phyloP scores from a whole-genome alignment of 2,888 invertebrate species.

The Sinopyrophorus schimmeli region DNA sequence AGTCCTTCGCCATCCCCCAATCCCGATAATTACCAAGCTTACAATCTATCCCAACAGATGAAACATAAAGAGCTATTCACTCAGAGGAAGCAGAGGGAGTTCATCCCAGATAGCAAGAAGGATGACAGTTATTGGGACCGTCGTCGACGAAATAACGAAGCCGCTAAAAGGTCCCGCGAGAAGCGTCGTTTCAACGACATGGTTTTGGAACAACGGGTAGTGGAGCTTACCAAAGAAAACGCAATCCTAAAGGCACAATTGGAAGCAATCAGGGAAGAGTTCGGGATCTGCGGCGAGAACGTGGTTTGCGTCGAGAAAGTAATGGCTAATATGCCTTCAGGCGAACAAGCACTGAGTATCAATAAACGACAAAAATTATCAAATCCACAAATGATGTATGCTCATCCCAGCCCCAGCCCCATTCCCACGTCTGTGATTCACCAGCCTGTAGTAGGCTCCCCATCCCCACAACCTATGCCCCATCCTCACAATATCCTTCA shows the following conservation, averaged over 20 bases:
- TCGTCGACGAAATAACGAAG: constrained; percentile 93
- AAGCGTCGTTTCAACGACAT: constrained; percentile 95
- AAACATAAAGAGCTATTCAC: constrained; percentile 84
- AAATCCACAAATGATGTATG: constrained; percentile 59
- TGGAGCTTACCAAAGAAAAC: constrained; percentile 94
- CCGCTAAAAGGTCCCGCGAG: constrained; percentile 94
- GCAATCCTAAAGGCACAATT: constrained; percentile 91
- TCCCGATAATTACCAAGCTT: constrained; percentile 50
- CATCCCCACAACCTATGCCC: constrained; percentile 59
- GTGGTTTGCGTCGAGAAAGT: constrained; percentile 89
- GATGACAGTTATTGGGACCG: constrained; percentile 98
- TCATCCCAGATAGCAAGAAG: constrained; percentile 95
- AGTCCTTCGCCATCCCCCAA: constrained; percentile 52
- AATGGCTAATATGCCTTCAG: constrained; percentile 80
- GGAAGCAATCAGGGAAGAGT: constrained; percentile 90
- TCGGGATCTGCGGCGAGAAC: constrained; percentile 84
- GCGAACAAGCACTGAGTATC: constrained; percentile 82
- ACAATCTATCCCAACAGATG: constrained; percentile 57
- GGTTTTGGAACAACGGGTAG: constrained; percentile 92
- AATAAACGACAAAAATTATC: constrained; percentile 71
- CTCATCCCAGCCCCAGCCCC: constrained; percentile 58
- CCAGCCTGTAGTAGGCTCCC: constrained; percentile 57
- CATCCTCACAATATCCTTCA: constrained; percentile 57
- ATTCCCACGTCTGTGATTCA: constrained; percentile 66
- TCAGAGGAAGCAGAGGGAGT: constrained; percentile 91